Evolutionary conservation across 2,113 vertebrate genomes (phyloP).

Genomic region (Gopherus flavomarginatus): DNA sequence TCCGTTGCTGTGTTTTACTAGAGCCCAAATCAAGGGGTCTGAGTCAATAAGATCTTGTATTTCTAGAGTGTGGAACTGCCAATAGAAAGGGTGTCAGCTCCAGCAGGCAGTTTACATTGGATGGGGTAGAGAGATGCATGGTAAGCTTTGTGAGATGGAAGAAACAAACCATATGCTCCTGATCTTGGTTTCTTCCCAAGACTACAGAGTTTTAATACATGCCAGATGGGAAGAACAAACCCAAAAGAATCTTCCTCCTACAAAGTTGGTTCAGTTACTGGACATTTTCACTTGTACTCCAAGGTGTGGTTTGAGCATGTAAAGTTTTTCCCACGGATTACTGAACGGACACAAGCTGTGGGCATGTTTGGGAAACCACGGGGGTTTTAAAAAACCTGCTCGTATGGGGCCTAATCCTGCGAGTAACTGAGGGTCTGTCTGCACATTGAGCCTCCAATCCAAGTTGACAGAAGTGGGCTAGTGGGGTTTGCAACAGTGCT

Average conservation of each 20-base stretch:
- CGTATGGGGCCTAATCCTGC: no score
- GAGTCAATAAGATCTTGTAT: background rate
- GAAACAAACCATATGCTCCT: background rate
- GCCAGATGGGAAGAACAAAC: background rate
- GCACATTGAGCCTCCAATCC: no score
- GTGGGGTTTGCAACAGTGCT: no score
- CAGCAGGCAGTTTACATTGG: background rate
- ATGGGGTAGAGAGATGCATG: background rate
- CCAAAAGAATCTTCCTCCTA: background rate
- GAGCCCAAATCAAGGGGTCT: fast-evolving
- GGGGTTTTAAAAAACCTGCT: no score
- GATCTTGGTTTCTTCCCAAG: background rate
- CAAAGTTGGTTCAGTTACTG: background rate
- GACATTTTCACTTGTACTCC: background rate
- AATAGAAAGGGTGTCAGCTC: background rate
- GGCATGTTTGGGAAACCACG: background rate
- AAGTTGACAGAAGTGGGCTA: no score
- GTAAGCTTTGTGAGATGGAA: background rate
- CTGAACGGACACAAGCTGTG: background rate
- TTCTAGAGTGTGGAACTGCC: background rate
- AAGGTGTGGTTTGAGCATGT: background rate
- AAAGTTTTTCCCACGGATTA: background rate
- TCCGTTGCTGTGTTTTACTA: background rate
- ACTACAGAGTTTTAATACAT: background rate
- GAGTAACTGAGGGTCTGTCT: no score